Base-by-base conservation (phyloP, 2,888 invertebrate species). In the Dynastes tityus region DNA sequence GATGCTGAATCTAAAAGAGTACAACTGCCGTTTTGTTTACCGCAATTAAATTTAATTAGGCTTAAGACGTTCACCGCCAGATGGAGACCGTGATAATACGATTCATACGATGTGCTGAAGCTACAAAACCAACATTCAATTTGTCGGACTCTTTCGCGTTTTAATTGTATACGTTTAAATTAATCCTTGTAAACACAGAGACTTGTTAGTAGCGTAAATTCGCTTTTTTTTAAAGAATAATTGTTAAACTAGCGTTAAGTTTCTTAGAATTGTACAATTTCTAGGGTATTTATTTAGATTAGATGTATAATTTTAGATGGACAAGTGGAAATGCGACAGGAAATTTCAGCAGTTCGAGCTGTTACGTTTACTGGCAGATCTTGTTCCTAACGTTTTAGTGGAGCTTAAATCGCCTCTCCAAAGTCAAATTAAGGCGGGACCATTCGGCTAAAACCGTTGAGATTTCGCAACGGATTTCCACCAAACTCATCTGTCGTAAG, bases 401-500 rank as follows among this genome's bases (percentile, higher is more conserved):
- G 29, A 29, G 4, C 11, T 13, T 32, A 32, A 63, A 32, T 32
- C 29, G 29, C 9, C 29, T 22, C 9, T 63, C 37, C n/a, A 63
- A 32, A 29, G 29, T 32, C 63, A 27, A 63, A 63, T 63, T 32
- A 63, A 16, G 55, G 6, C 45, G n/a, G 5, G 8, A 55, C 9
- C 5, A 22, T 58, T 58, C 27, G 61, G 22, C 61, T 22, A 5
- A 45, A 13, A 74, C 22, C 22, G 61, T 40, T 49, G 61, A 61
- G 4, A 61, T 74, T 51, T 58, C 73, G 45, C 55, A 3, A 9
- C 13, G 73, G 61, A 74, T 27, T 45, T 45, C 45, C 73, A 45
- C 73, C 49, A 29, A 45, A 45, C 49, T 45, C 73, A 74, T 74
- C 73, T 74, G 73, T 29, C 73, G 79, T 49, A 77, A 77, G 77